A percentile compares a stretch with the other conserved stretches of the same genome.
Evolutionary conservation across 2,888 invertebrate species (phyloP).

Genomic region (Periphyllus acericola): DNA sequence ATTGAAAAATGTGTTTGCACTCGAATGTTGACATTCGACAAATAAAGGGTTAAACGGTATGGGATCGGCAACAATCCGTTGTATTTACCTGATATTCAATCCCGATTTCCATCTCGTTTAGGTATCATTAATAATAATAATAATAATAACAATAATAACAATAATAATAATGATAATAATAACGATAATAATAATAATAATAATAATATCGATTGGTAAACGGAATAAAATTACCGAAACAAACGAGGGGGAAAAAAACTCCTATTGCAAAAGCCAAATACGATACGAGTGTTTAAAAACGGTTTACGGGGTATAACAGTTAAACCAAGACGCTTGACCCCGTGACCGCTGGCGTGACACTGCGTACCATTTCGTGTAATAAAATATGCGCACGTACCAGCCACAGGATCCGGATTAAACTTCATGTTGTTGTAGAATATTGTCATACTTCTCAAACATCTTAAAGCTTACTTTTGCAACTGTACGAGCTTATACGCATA

Average conservation of each 20-base stretch:
- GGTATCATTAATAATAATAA: background rate
- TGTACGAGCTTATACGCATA: no score
- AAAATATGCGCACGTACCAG: no score
- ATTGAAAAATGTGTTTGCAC: constrained; percentile 6
- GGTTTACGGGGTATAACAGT: no score
- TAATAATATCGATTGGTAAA: no score
- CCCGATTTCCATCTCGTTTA: background rate
- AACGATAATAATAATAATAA: background rate
- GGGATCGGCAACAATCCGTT: background rate
- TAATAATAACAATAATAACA: background rate
- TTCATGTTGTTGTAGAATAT: no score
- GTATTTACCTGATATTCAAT: background rate
- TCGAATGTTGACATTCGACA: background rate
- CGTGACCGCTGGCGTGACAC: no score
- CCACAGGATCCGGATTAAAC: no score
- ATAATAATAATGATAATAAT: background rate
- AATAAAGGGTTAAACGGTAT: background rate
- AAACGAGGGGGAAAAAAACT: background rate
- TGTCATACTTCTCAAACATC: no score
- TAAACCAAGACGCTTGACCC: no score
- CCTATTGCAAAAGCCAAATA: background rate
- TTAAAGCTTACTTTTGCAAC: no score
- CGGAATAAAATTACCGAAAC: background rate
- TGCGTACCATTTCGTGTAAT: no score
- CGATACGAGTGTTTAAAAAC: no score